A percentile compares a stretch with the other conserved stretches of the same genome.
These are phyloP conservation scores for Zophobas morio DNA, from an alignment of 1,140 invertebrate species.

Conservation along the genomic window DNA sequence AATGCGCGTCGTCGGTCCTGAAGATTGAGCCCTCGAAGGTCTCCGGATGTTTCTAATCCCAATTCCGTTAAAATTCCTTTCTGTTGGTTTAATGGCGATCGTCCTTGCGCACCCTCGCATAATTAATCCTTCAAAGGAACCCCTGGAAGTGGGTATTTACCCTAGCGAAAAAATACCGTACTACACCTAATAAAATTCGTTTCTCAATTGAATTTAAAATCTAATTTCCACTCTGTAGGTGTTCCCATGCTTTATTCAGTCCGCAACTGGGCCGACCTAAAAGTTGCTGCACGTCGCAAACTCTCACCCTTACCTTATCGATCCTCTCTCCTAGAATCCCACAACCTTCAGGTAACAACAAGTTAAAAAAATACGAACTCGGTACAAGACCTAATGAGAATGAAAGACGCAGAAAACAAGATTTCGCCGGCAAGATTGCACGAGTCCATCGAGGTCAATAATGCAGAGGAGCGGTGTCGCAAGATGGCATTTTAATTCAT, in stretches of 20 bases:
- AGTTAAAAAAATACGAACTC: slow-evolving; percentile 28
- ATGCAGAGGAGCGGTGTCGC: not conserved
- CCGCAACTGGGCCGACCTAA: slow-evolving; percentile 19
- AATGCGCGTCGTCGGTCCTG: no score
- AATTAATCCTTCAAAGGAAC: slow-evolving; percentile 57
- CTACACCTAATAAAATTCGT: slow-evolving; percentile 59
- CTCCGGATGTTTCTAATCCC: no score
- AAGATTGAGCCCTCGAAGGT: no score
- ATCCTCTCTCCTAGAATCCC: not conserved
- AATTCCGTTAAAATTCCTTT: no score
- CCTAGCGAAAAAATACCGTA: slow-evolving; percentile 51
- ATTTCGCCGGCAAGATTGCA: slow-evolving; percentile 3
- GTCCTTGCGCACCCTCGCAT: slow-evolving; percentile 54
- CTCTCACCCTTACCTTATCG: slow-evolving; percentile 18
- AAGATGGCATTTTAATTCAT: not conserved
- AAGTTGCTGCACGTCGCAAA: slow-evolving; percentile 29
- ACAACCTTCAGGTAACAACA: slow-evolving; percentile 2
- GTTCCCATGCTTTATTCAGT: slow-evolving; percentile 50
- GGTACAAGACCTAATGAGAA: slow-evolving; percentile 17
- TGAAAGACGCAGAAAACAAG: slow-evolving; percentile 13
- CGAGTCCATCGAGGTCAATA: slow-evolving; percentile 13
- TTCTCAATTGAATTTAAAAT: slow-evolving; percentile 63
- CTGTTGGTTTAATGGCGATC: not conserved
- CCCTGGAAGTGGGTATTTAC: slow-evolving; percentile 55
- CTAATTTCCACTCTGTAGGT: slow-evolving; percentile 60